These are phyloP conservation scores for Dichetophora obliterata DNA, from an alignment of 2,888 invertebrate genomes.

Conservation along the genomic window DNA sequence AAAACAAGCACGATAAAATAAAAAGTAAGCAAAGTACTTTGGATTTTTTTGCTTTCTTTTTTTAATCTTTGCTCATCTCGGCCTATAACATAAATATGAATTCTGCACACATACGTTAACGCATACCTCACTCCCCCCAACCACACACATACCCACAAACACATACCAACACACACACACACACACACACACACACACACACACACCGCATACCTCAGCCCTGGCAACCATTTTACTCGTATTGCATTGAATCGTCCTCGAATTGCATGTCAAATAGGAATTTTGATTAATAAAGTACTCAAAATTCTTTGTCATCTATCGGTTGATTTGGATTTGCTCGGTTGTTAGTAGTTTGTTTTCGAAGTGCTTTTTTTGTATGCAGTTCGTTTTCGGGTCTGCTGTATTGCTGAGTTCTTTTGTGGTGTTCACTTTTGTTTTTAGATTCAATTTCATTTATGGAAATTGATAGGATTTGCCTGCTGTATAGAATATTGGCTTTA, in stretches of 20 bases:
- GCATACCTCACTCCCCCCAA: conserved; percentile 1
- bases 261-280: conserved; percentile 33
- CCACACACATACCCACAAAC: neutral
- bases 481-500: too few relatives aligned
- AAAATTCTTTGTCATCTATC: conserved; percentile 31
- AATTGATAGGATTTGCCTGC: neutral
- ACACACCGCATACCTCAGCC: neutral
- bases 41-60: neutral
- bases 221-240: conserved; percentile 21
- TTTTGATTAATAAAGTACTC: conserved; percentile 39
- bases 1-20: neutral
- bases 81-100: conserved; percentile 7
- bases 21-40: neutral
- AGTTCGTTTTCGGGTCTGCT: neutral
- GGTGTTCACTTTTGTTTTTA: conserved; percentile 21
- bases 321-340: neutral
- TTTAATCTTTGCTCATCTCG: neutral
- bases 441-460: conserved; percentile 25
- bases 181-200: neutral
- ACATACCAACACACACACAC: neutral
- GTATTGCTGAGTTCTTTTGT: neutral
- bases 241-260: conserved; percentile 32
- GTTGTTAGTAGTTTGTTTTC: neutral
- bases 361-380: neutral
- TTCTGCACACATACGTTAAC: neutral